Percentiles rank a stretch among this genome's conserved stretches.
Evolutionary conservation across 2,888 invertebrate genomes (phyloP).

Genomic region (Caenorhabditis sinica): DNA sequence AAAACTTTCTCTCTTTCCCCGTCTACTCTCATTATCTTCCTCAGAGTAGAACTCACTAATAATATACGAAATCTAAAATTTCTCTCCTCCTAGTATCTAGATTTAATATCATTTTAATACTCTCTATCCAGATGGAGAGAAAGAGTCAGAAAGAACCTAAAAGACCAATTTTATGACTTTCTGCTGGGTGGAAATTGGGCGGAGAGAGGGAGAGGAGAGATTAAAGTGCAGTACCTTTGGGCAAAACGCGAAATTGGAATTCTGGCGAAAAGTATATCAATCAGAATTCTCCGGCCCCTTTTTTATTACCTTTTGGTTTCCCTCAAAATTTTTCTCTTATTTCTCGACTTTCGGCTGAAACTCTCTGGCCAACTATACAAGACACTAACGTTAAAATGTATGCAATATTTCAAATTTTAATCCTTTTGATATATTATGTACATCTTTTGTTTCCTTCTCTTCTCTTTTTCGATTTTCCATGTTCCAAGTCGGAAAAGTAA

Average conservation of each 20-base stretch:
- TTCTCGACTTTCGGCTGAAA: neutral
- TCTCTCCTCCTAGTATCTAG: neutral
- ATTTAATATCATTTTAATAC: conserved; percentile 36
- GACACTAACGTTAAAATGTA: too few relatives aligned
- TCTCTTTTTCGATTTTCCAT: neutral
- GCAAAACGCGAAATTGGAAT: conserved; percentile 1
- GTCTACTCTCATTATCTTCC: too few relatives aligned
- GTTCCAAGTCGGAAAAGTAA: conserved; percentile 13
- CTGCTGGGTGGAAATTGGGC: too few relatives aligned
- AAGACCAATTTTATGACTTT: conserved; percentile 31
- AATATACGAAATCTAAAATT: conserved; percentile 12
- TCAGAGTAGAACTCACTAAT: neutral
- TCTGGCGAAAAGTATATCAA: conserved; percentile 9
- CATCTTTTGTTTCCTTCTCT: conserved; percentile 38
- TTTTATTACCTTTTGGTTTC: conserved; percentile 9
- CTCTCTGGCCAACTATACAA: neutral
- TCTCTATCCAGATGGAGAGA: conserved; percentile 15
- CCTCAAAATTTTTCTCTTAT: neutral
- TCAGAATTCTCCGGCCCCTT: conserved; percentile 1
- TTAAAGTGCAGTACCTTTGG: conserved; percentile 30
- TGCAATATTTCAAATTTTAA: conserved; percentile 46
- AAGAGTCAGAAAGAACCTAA: conserved; percentile 1
- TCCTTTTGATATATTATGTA: conserved; percentile 57
- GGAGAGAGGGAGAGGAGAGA: conserved; percentile 9
- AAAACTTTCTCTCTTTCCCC: too few relatives aligned